Evolutionary conservation across 2,797 vertebrate genomes (phyloP).

Genomic region (Avahi laniger): DNA sequence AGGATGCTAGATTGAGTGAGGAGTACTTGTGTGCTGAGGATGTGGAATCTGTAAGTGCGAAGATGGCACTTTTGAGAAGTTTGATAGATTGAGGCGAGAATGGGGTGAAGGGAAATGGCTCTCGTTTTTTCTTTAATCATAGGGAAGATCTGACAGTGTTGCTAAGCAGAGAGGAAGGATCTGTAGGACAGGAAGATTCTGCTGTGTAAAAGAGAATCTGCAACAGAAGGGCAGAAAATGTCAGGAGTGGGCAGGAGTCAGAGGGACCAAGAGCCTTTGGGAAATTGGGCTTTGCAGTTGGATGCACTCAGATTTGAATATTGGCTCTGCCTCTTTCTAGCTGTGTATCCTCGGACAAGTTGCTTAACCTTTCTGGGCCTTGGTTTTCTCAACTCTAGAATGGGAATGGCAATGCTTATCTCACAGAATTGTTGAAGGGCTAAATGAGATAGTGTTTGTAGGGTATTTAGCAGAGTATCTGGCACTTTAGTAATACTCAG

Average conservation of each 20-base stretch:
- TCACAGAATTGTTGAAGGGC: background rate
- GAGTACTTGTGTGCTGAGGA: background rate
- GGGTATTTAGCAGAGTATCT: background rate
- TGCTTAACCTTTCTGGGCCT: background rate
- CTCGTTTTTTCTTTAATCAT: background rate
- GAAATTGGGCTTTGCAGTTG: background rate
- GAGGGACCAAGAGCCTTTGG: background rate
- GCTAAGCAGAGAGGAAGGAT: background rate
- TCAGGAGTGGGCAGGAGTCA: background rate
- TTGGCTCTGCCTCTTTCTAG: background rate
- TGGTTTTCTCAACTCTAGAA: background rate
- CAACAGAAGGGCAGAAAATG: background rate
- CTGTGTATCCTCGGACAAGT: background rate
- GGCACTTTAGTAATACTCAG: background rate
- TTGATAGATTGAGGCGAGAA: background rate
- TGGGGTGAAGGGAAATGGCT: background rate
- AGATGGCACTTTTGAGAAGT: background rate
- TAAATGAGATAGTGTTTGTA: background rate
- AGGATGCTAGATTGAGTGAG: background rate
- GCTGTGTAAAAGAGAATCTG: background rate
- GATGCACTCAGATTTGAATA: background rate
- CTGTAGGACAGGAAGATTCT: background rate
- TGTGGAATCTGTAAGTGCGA: background rate
- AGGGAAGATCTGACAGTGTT: background rate
- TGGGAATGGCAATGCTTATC: background rate